A percentile compares a stretch with the other conserved stretches of the same genome.
Conservation (phyloP, 2,797 vertebrate species). For the Microcaecilia unicolor region DNA sequence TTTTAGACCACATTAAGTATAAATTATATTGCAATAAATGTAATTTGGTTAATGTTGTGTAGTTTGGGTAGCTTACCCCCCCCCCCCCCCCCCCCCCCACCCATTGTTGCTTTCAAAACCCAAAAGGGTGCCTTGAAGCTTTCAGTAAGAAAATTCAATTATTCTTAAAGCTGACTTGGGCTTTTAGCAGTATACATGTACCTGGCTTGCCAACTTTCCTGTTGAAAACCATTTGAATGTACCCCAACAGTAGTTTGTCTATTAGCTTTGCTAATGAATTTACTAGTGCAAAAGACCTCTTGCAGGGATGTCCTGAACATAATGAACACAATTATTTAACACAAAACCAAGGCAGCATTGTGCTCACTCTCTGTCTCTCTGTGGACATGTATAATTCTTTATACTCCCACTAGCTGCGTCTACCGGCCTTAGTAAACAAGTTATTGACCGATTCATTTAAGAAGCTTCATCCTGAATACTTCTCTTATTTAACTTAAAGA, state of each 20-base stretch:
- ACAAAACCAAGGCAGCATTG: conserved; percentile 50
- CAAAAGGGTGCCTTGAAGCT: conserved; percentile 36
- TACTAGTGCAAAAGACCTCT: conserved; percentile 53
- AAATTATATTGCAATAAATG: too few relatives aligned
- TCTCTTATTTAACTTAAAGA: conserved; percentile 58
- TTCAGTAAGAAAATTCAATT: conserved; percentile 41
- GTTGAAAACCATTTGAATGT: conserved; percentile 48
- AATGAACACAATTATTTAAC: conserved; percentile 66
- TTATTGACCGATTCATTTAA: conserved; percentile 64
- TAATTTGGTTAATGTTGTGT: too few relatives aligned
- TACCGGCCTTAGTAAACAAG: conserved; percentile 57
- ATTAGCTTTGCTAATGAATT: conserved; percentile 62
- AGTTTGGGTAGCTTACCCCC: too few relatives aligned
- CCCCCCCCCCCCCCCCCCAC: too few relatives aligned
- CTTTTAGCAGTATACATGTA: conserved; percentile 33
- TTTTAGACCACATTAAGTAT: too few relatives aligned
- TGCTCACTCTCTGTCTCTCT: conserved; percentile 43
- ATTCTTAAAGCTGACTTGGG: conserved; percentile 28
- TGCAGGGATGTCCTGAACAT: conserved; percentile 56
- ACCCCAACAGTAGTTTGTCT: conserved; percentile 44
- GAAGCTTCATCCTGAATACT: conserved; percentile 50
- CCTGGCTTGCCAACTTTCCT: conserved; percentile 38
- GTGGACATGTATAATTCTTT: conserved; percentile 66
- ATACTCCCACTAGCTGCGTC: conserved; percentile 58
- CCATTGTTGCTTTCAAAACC: conserved; percentile 29